Evolutionary conservation across 2,888 invertebrate species (phyloP), one percentile per base, ranked within the genome.

Genomic region (Pandemis heparana): DNA sequence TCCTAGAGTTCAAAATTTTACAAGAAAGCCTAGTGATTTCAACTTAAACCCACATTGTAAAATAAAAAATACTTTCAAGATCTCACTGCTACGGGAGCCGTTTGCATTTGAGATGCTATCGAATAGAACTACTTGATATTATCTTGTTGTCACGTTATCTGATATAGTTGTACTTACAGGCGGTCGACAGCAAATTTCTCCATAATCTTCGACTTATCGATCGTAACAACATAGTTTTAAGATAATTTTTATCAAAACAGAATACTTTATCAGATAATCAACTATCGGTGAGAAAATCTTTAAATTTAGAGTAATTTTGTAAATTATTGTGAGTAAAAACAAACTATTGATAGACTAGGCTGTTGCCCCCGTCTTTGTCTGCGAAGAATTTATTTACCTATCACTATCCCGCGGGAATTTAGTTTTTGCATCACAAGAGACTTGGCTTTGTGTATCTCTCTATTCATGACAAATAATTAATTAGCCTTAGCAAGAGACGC

Each of bases 281-380:
- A 5, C 51, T 53, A 56, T 56, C 56, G 56, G 56, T 56, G 56
- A 56, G 56, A 56, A 56, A 56, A 56, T 56, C 56, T 56, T 12
- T 23, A 23, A 56, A 56, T 56, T 56, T 56, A 56, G 56, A 56
- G 23, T 4, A 56, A 12, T 43, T 12, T 43, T 43, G 43, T 43
- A 10, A 43, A 12, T 10, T 32, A 0, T 32, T 32, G 23, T 32
- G 2, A 23, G 23, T 23, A 23, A 23, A 23, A 23, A 23, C 23
- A 23, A 23, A 23, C 23, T n/a, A n/a, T 23, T 23, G 23, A 1
- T 23, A 23, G 23, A 23, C 23, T 32, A 32, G 23, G 2, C 23
- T 32, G 23, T 32, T 32, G 23, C 2, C 23, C 23, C 3, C 2
- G 23, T 6, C 7, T 41, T 2, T 2, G 1, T 32, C 23, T 32